phyloP scores from a whole-genome alignment of 2,888 invertebrate species.

The Tinea semifulvella region DNA sequence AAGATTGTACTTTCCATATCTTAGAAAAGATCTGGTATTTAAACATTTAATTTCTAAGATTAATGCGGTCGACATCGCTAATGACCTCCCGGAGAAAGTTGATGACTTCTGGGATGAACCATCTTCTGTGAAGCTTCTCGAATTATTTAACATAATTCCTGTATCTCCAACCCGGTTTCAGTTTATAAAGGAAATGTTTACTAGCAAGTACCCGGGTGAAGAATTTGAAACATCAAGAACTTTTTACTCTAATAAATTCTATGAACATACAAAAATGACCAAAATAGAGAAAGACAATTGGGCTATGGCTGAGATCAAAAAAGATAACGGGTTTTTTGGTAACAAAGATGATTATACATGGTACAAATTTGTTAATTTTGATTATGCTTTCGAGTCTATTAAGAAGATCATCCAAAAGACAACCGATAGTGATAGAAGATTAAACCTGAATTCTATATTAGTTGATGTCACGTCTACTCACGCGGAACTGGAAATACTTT shows the following conservation, averaged over 20 bases:
- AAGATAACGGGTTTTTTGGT: slow-evolving; percentile 28
- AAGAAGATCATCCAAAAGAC: slow-evolving; percentile 28
- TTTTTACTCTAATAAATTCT: slow-evolving; percentile 28
- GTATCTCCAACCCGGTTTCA: slow-evolving; percentile 25
- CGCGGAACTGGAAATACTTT: slow-evolving; percentile 27
- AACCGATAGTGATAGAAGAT: slow-evolving; percentile 24
- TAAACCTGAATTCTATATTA: slow-evolving; percentile 28
- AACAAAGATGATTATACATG: slow-evolving; percentile 30
- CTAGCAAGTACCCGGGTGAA: slow-evolving; percentile 27
- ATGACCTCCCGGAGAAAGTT: slow-evolving; percentile 26
- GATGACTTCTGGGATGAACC: slow-evolving; percentile 33
- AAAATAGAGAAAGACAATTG: slow-evolving; percentile 31
- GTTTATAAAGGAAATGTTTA: slow-evolving; percentile 31
- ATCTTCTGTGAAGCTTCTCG: slow-evolving; percentile 22
- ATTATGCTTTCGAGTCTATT: slow-evolving; percentile 30
- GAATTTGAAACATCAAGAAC: slow-evolving; percentile 30
- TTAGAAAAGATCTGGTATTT: not conserved
- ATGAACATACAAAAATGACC: slow-evolving; percentile 29
- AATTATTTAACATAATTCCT: slow-evolving; percentile 31
- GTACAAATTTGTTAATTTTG: slow-evolving; percentile 36
- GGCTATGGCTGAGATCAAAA: slow-evolving; percentile 34
- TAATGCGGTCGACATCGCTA: slow-evolving; percentile 1
- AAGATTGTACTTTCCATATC: slow-evolving; percentile 25
- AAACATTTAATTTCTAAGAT: not conserved
- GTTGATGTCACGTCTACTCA: slow-evolving; percentile 29